These are phyloP conservation scores for Drosophila atroscutellata DNA, from an alignment of 2,888 invertebrate genomes.

Conservation along the genomic window DNA sequence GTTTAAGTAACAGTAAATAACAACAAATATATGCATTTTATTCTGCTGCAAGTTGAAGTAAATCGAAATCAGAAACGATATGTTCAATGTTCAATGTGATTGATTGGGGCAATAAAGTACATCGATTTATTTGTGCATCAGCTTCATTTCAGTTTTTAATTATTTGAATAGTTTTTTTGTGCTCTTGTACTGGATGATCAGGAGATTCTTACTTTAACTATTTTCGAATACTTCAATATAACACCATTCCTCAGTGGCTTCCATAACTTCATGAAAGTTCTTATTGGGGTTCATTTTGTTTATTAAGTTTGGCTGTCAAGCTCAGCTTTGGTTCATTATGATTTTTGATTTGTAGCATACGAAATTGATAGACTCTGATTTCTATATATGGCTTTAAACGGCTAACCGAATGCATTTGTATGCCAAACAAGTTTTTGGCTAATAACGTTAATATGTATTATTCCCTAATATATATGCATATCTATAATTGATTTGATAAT, in stretches of 20 bases:
- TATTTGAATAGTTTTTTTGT: not conserved
- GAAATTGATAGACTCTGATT: not conserved
- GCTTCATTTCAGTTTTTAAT: not conserved
- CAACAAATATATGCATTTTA: not conserved
- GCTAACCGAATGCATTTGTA: not conserved
- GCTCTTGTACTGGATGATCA: no score
- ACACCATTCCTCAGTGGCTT: not conserved
- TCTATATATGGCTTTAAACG: not conserved
- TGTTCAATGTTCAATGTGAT: not conserved
- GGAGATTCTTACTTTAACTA: not conserved
- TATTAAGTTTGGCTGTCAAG: not conserved
- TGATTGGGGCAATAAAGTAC: not conserved
- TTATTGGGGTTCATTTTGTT: not conserved
- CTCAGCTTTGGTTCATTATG: not conserved
- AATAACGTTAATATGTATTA: not conserved
- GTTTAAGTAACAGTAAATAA: not conserved
- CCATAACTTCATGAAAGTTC: not conserved
- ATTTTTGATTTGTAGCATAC: not conserved
- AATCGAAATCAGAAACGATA: not conserved
- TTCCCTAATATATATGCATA: not conserved
- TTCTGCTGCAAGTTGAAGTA: not conserved
- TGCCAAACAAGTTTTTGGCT: not conserved
- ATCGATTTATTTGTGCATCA: not conserved
- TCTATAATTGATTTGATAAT: constrained; percentile 3
- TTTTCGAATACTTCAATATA: not conserved